These are phyloP conservation scores for Dendrophyllia cribrosa DNA, from an alignment of 64 coral and sea anemone genomes.

Conservation along the genomic window DNA sequence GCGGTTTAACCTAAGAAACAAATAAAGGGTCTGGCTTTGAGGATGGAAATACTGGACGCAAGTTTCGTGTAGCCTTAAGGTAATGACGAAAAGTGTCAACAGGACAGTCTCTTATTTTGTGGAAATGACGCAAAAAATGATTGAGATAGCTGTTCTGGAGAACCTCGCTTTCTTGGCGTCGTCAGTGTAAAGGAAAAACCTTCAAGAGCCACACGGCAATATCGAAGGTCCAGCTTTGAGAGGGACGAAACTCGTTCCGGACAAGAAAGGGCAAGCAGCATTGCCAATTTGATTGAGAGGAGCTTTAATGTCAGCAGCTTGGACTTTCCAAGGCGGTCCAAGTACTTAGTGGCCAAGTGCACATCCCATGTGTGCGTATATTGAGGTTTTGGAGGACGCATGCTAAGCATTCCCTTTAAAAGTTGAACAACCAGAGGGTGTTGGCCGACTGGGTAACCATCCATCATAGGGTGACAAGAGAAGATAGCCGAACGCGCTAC, in stretches of 20 bases:
- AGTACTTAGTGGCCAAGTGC: neutral
- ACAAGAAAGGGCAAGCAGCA: neutral
- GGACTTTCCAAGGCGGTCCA: neutral
- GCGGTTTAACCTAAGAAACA: neutral
- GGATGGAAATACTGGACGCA: neutral
- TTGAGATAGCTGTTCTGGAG: neutral
- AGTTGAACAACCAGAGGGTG: constrained; percentile 42
- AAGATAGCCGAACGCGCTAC: neutral
- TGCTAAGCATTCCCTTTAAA: constrained; percentile 38
- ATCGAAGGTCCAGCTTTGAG: constrained; percentile 26
- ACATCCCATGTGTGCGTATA: constrained; percentile 48
- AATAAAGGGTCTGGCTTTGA: constrained; percentile 1
- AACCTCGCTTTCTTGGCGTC: neutral
- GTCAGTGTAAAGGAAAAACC: constrained; percentile 16
- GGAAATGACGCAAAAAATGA: neutral
- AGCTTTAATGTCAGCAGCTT: neutral
- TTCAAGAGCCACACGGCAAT: neutral
- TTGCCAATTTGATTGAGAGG: constrained; percentile 22
- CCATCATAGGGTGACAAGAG: constrained; percentile 19
- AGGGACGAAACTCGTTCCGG: constrained; percentile 19
- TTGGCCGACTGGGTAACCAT: constrained; percentile 32
- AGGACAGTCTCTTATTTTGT: neutral
- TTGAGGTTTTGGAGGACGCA: constrained; percentile 9
- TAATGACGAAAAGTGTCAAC: neutral
- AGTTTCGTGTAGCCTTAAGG: constrained; percentile 13